Base-by-base conservation (phyloP, 2,113 vertebrate genomes). In the Toxotes jaculatrix region DNA sequence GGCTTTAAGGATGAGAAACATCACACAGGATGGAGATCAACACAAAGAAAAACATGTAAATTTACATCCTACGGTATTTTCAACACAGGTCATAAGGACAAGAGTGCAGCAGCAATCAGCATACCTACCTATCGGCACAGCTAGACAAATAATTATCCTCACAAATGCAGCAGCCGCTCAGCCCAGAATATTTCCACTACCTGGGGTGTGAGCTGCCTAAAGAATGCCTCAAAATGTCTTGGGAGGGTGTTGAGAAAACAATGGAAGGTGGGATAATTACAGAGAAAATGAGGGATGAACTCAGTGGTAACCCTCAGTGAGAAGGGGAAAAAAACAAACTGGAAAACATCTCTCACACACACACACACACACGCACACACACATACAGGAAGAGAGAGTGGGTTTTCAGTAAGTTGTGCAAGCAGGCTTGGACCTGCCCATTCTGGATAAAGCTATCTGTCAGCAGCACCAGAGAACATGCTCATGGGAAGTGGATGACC, bases 401-500 rank as follows among this genome's bases (percentile, higher is more conserved):
- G 23, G 31, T 63, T 85, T 76, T 64, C 57, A 13, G 63, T 36
- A 64, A 78, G 59, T 3, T 49, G 47, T 3, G 38, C 0, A 17
- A 66, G 71, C 91, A 87, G 78, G 91, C 77, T 77, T 12, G 43
- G 67, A 89, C 89, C 83, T 89, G 93, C 78, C 85, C 74, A 23
- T 27, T 56, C 32, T 81, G 67, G 80, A 90, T 80, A 36, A 74
- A 81, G 69, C 56, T 32, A 60, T 88, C 83, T 61, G 86, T 89
- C 88, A 90, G 84, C 83, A 89, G 81, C 87, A 80, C 40, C 63
- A 42, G n/a, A 84, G 76, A 71, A 56, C 56, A 47, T 13, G 61
- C 89, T 87, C 75, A 82, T 87, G 85, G 88, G 84, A 92, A 92
- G 61, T 32, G 72, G 31, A 53, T 74, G 85, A 91, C 85, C 87